Conservation (phyloP, 2,797 vertebrate genomes). For the Molothrus ater region DNA sequence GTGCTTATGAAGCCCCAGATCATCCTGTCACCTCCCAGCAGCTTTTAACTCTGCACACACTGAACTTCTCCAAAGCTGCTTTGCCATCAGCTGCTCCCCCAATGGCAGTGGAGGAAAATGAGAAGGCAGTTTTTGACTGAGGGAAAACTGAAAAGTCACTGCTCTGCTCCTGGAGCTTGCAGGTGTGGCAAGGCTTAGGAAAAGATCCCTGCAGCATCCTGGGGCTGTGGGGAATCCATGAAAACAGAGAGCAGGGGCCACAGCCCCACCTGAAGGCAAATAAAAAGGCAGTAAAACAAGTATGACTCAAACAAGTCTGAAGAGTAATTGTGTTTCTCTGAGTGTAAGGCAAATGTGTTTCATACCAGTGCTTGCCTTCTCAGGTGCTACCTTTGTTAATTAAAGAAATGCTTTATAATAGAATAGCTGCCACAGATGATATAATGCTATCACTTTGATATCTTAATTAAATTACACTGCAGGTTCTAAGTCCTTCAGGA, state of each 20-base stretch:
- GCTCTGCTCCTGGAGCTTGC: background rate
- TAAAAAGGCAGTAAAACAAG: background rate
- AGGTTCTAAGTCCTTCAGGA: constrained; percentile 75
- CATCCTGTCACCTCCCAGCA: constrained; percentile 10
- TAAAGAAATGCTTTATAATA: constrained; percentile 73
- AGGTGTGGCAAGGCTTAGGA: background rate
- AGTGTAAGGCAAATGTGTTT: background rate
- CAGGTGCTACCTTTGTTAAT: constrained; percentile 74
- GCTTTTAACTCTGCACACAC: background rate
- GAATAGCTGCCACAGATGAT: constrained; percentile 78
- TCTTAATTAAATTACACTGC: constrained; percentile 77
- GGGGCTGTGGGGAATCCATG: background rate
- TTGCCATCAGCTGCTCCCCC: background rate
- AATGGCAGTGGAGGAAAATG: background rate
- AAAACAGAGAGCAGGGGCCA: accelerated
- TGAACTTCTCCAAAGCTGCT: background rate
- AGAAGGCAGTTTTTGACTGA: background rate
- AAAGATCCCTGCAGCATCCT: accelerated
- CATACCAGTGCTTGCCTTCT: background rate
- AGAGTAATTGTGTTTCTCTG: background rate
- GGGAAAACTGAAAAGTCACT: background rate
- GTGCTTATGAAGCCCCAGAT: constrained; percentile 14
- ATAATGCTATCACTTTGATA: constrained; percentile 79
- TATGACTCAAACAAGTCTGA: background rate
- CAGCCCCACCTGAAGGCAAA: background rate